Conservation (phyloP, 1,140 invertebrate species). For the Campoletis sonorensis region DNA sequence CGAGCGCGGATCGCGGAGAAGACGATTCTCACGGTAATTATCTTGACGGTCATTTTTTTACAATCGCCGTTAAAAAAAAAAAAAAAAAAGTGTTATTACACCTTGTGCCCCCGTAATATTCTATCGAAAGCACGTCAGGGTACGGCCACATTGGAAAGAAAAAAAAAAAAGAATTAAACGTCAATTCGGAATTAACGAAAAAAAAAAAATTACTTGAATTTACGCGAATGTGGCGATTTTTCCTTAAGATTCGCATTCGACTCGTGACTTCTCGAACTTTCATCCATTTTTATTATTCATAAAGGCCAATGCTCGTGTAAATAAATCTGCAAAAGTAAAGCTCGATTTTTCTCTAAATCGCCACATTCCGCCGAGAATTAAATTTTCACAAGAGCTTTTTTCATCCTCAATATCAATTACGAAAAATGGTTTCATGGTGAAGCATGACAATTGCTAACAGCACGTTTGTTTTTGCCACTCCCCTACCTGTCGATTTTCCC, state of each 20-base stretch:
- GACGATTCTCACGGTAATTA: constrained; percentile 75
- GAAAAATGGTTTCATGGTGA: constrained; percentile 49
- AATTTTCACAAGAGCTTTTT: constrained; percentile 25
- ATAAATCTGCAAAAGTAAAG: background rate
- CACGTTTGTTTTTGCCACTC: constrained; percentile 71
- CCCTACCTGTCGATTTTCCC: constrained; percentile 45
- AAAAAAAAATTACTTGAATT: background rate
- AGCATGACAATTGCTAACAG: constrained; percentile 73
- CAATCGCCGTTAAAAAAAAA: background rate
- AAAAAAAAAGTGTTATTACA: constrained; percentile 10
- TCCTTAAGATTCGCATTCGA: background rate
- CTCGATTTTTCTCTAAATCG: background rate
- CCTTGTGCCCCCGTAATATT: constrained; percentile 40
- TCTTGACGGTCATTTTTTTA: constrained; percentile 37
- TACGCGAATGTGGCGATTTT: background rate
- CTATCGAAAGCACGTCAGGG: constrained; percentile 36
- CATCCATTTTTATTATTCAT: no score
- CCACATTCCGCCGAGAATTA: background rate
- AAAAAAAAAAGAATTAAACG: background rate
- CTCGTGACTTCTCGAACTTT: no score
- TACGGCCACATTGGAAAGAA: constrained; percentile 36
- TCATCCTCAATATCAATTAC: constrained; percentile 4
- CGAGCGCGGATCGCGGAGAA: constrained; percentile 79
- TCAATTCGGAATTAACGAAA: background rate
- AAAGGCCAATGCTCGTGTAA: no score